A percentile compares a stretch with the other conserved stretches of the same genome.
Evolutionary conservation across 2,888 invertebrate genomes (phyloP).

Genomic region (Galerucella nymphaeae): DNA sequence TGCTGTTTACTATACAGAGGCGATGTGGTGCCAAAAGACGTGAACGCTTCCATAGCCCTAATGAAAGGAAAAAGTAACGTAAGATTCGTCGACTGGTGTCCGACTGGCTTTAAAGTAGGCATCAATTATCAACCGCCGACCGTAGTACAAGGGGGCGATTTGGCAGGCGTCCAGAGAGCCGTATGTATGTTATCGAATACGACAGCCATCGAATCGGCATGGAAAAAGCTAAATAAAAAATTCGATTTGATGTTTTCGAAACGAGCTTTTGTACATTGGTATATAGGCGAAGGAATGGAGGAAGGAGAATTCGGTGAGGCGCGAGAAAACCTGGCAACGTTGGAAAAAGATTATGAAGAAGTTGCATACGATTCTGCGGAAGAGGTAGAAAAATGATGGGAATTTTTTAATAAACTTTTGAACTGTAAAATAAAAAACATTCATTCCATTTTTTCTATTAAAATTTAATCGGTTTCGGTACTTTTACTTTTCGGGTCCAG

Average conservation of each 20-base stretch:
- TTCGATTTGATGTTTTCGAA: slow-evolving; percentile 95
- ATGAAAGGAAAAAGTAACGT: slow-evolving; percentile 83
- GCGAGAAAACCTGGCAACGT: slow-evolving; percentile 79
- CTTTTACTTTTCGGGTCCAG: no score
- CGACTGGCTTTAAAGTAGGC: slow-evolving; percentile 84
- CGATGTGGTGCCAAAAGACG: slow-evolving; percentile 90
- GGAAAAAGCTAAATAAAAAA: slow-evolving; percentile 91
- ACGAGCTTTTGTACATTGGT: slow-evolving; percentile 95
- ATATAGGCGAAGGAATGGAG: slow-evolving; percentile 80
- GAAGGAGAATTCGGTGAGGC: slow-evolving; percentile 87
- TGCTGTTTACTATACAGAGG: slow-evolving; percentile 88
- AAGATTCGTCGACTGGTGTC: slow-evolving; percentile 95
- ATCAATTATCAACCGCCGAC: slow-evolving; percentile 78
- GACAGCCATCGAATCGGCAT: slow-evolving; percentile 90
- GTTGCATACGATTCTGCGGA: slow-evolving; percentile 73
- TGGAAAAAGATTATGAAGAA: slow-evolving; percentile 81
- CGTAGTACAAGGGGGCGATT: slow-evolving; percentile 79
- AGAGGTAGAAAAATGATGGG: slow-evolving; percentile 45
- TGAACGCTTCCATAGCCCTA: slow-evolving; percentile 83
- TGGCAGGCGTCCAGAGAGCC: slow-evolving; percentile 86
- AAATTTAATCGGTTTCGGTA: no score
- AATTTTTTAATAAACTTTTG: neutral
- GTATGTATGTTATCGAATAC: slow-evolving; percentile 93
- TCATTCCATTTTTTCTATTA: neutral
- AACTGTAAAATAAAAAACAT: neutral